Percentiles rank a stretch among this genome's conserved stretches.
Evolutionary conservation across 2,113 vertebrate species (phyloP).

Genomic region (Sisor rabdophorus): DNA sequence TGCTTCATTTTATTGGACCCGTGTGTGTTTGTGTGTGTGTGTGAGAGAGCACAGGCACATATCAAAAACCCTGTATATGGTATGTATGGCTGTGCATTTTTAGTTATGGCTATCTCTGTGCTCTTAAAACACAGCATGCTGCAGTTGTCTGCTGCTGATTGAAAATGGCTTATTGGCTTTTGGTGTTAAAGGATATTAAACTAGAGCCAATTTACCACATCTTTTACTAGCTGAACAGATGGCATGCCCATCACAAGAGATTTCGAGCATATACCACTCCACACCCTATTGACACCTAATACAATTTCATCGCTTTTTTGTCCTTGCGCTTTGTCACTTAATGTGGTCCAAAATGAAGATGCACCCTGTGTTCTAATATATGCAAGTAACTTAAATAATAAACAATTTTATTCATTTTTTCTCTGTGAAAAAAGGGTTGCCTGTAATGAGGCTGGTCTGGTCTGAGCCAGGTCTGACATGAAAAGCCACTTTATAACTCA

Average conservation of each 20-base stretch:
- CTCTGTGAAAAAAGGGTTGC: slow-evolving; percentile 2
- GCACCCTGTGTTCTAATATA: slow-evolving; percentile 20
- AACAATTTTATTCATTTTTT: background rate
- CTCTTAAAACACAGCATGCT: slow-evolving; percentile 21
- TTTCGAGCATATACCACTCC: slow-evolving; percentile 35
- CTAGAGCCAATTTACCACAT: slow-evolving; percentile 18
- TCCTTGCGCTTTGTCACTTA: slow-evolving; percentile 24
- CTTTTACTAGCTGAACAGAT: slow-evolving; percentile 46
- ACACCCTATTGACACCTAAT: slow-evolving; percentile 27
- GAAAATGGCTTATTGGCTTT: slow-evolving; percentile 20
- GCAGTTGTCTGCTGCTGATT: slow-evolving; percentile 18
- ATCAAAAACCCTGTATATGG: slow-evolving; percentile 32
- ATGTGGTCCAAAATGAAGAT: background rate
- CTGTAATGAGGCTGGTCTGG: slow-evolving; percentile 5
- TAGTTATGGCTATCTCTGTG: slow-evolving; percentile 30
- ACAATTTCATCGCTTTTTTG: slow-evolving; percentile 34
- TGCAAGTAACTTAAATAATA: slow-evolving; percentile 1
- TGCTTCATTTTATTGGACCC: slow-evolving; percentile 15
- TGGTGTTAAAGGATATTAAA: slow-evolving; percentile 25
- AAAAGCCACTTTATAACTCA: slow-evolving; percentile 16
- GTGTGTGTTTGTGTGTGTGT: background rate
- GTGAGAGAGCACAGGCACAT: slow-evolving; percentile 23
- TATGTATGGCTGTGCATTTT: slow-evolving; percentile 25
- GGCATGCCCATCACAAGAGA: slow-evolving; percentile 28
- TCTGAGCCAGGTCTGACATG: background rate